Evolutionary conservation across 1,140 invertebrate genomes (phyloP), one percentile per base, ranked within the genome.

Genomic region (Dermatophagoides farinae): DNA sequence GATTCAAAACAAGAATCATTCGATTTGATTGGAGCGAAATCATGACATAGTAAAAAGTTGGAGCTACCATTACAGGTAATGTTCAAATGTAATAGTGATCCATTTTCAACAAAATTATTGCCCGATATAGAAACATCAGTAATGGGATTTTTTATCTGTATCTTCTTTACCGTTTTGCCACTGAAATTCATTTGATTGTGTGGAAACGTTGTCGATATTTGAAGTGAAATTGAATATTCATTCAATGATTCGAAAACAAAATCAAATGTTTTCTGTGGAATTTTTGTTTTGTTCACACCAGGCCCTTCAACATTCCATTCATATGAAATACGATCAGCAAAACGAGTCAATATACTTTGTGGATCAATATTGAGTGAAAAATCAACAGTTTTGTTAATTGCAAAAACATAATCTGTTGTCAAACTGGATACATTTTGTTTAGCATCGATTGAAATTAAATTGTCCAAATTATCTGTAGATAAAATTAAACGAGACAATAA

Each of bases 21-120:
- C 16, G 37, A n/a, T 41, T 39, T 58, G 1, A 12, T 20, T 1
- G 10, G 6, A 22, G 16, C 5, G 18, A 61, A 79, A 67, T 81
- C 64, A 38, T 79, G 80, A 44, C 67, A 68, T 46, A 66, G 64
- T 23, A 73, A 61, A 64, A 83, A 84, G 0, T 81, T 80, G 6
- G 77, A 73, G 0, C 83, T 80, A 0, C 85, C 85, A 44, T 78
- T 60, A 65, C 83, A 88, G 39, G 76, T 77, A 0, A 86, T 74
- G 64, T 79, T 74, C 6, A 88, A 68, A 54, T 78, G 76, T n/a
- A 86, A 68, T 49, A 86, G 71, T 58, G 85, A 82, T 50, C 83
- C 85, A 50, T 83, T 80, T 65, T 85, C 78, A 16, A 88, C 74
- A 85, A 85, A 88, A 18, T 64, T 66, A n/a, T 63, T 52, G 12